Base-by-base conservation (phyloP, 1,140 invertebrate genomes). In the Drosophila bocki region DNA sequence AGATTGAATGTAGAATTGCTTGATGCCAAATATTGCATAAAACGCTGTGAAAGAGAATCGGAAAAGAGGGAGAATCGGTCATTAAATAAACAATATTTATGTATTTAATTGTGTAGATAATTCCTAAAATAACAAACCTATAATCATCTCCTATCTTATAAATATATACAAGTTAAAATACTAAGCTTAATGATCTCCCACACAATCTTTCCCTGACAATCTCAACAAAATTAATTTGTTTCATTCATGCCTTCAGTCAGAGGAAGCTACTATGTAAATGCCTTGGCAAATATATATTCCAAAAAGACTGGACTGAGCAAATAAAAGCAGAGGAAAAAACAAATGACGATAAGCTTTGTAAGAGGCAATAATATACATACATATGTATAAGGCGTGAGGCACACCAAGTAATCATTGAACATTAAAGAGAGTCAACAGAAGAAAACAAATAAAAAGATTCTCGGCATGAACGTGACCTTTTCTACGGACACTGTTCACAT, bases 1-100 rank as follows among this genome's bases (percentile, higher is more conserved):
- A 99, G 95, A 94, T 99, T 98, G 95, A 99, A 99, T 85, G 98
- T 98, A 93, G 98, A 99, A 95, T 99, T 99, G 94, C 98, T 99
- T 74, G 99, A 99, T 59, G 99, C 99, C 93, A 99, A 95, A 94
- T 99, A 99, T 95, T 99, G 99, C 93, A 98, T 99, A 93, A 99
- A 99, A 93, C 99, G 96, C 98, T 99, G 96, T 78, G 2, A 97
- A 96, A 37, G 48, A 50, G 53, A 41, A 96, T 11, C 11, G 37
- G 33, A 57, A 26, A n/a, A 56, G 33, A 42, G 9, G 15, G 7
- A 8, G 12, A 39, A 6, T 33, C 15, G 12, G 9, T 41, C 42
- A 41, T 19, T 22, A 44, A 61, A 0, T 7, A n/a, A 32, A 44
- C 48, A 17, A 17, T 29, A 29, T 29, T 29, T 26, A 22, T 2